Conservation (phyloP, 2,888 invertebrate genomes). For the Dryocosmus kuriphilus region DNA sequence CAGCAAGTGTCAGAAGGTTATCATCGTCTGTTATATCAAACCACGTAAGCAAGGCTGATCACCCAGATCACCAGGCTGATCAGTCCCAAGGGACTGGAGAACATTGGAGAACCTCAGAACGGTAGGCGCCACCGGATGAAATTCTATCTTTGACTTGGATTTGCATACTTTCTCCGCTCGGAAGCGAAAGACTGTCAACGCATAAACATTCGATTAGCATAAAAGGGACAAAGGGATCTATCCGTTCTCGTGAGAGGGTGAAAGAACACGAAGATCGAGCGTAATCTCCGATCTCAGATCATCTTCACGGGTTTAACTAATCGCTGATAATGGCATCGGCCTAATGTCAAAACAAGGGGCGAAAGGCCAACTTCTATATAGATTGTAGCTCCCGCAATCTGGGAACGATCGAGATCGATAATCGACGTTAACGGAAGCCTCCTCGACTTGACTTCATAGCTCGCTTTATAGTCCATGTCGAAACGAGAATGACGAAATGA, state of each 20-base stretch:
- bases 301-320: slow-evolving; percentile 6
- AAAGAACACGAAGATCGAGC: not conserved
- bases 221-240: slow-evolving; percentile 66
- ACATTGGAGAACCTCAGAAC: slow-evolving; percentile 53
- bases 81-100: slow-evolving; percentile 46
- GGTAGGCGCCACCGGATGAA: slow-evolving; percentile 66
- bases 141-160: slow-evolving; percentile 74
- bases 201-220: slow-evolving; percentile 74
- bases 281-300: slow-evolving; percentile 3
- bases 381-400: slow-evolving; percentile 20
- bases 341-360: not conserved
- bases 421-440: slow-evolving; percentile 3
- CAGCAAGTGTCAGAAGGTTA: not conserved
- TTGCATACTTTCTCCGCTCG: slow-evolving; percentile 72
- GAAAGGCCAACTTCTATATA: slow-evolving; percentile 12
- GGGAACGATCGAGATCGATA: slow-evolving; percentile 30
- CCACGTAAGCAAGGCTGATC: not conserved
- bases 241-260: slow-evolving; percentile 28
- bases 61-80: too few species aligned
- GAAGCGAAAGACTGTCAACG: slow-evolving; percentile 74
- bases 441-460: slow-evolving; percentile 1
- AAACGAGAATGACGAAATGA: slow-evolving; percentile 25
- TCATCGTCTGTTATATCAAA: not conserved
- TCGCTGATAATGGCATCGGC: not conserved
- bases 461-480: too few species aligned